Evolutionary conservation across 2,888 invertebrate species (phyloP).

Genomic region (Hypercompe scribonia): DNA sequence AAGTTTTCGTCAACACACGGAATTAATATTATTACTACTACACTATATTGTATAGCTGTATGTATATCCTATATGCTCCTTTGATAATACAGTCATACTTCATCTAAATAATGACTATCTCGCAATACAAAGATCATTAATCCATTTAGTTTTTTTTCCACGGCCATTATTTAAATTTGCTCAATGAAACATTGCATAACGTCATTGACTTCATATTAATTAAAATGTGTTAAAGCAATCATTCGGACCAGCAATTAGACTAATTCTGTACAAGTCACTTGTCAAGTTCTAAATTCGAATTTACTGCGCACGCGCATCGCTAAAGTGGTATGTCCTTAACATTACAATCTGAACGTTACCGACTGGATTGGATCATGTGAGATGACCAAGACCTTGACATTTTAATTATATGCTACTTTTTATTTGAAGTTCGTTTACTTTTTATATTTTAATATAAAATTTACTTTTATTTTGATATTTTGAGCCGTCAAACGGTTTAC

Average conservation of each 20-base stretch:
- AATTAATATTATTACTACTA: too few species aligned
- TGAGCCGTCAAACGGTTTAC: neutral
- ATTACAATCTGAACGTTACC: constrained; percentile 29
- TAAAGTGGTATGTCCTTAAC: constrained; percentile 64
- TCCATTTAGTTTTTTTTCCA: constrained; percentile 24
- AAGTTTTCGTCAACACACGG: too few species aligned
- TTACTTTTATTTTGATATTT: neutral
- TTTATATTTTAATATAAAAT: neutral
- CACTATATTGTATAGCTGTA: too few species aligned
- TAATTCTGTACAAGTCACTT: constrained; percentile 38
- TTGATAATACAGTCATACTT: neutral
- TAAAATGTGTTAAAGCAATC: constrained; percentile 44
- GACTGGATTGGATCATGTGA: constrained; percentile 18
- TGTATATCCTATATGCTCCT: too few species aligned
- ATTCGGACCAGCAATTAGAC: constrained; percentile 38
- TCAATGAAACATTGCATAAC: constrained; percentile 29
- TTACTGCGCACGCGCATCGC: constrained; percentile 57
- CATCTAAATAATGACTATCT: neutral
- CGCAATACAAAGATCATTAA: constrained; percentile 9
- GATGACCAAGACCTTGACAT: constrained; percentile 42
- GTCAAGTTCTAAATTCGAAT: constrained; percentile 61
- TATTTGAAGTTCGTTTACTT: constrained; percentile 4
- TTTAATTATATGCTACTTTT: constrained; percentile 20
- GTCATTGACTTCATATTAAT: constrained; percentile 37
- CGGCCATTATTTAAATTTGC: constrained; percentile 11